These are phyloP conservation scores for Sciurus vulgaris DNA, from an alignment of 2,797 vertebrate species.

Conservation along the genomic window DNA sequence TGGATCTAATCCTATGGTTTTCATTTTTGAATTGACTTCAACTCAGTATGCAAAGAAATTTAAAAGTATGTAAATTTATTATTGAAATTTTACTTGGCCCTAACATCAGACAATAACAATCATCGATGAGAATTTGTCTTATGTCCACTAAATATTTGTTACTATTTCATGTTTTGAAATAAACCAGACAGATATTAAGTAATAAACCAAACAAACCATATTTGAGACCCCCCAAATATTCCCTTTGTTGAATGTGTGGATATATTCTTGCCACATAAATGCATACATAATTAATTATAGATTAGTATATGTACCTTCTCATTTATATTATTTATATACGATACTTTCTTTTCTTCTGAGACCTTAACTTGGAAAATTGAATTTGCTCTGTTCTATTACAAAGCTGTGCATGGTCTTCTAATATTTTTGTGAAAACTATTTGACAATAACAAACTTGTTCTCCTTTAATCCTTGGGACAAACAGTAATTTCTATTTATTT, in stretches of 20 bases:
- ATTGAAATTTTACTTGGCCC: not conserved
- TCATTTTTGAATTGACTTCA: conserved; percentile 33
- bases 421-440: conserved; percentile 81
- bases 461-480: conserved; percentile 83
- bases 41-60: not conserved
- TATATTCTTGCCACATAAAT: not conserved
- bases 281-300: not conserved
- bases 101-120: conserved; percentile 18
- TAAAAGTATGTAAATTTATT: not conserved
- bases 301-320: conserved; percentile 30
- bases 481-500: conserved; percentile 84
- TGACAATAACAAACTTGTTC: conserved; percentile 83
- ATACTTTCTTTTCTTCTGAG: conserved; percentile 50
- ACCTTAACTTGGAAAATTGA: conserved; percentile 70
- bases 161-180: conserved; percentile 1
- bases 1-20: not conserved
- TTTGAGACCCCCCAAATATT: not conserved
- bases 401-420: conserved; percentile 74
- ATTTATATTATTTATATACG: conserved; percentile 36
- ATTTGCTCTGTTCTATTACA: conserved; percentile 63
- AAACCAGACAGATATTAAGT: not conserved
- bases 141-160: not conserved
- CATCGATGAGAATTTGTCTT: not conserved
- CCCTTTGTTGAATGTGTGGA: not conserved
- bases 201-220: conserved; percentile 19